These are phyloP conservation scores for Gnathonemus echidnorhynchus DNA, from an alignment of 2,113 vertebrate species.

Conservation along the genomic window DNA sequence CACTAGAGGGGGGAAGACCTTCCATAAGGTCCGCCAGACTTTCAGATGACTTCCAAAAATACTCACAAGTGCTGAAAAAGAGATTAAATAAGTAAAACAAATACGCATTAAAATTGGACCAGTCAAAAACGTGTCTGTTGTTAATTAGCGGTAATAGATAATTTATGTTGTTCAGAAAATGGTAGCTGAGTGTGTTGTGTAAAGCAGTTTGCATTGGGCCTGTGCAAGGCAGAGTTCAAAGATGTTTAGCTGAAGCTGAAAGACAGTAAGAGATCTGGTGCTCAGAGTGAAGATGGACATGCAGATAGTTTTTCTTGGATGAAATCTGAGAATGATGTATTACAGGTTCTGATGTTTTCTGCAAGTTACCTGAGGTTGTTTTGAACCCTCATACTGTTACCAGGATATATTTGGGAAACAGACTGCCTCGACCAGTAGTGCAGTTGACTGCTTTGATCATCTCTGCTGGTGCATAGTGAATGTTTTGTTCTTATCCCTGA, in stretches of 20 bases:
- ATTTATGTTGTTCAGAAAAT: background rate
- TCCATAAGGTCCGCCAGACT: background rate
- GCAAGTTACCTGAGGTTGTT: background rate
- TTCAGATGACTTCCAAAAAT: background rate
- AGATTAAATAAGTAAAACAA: background rate
- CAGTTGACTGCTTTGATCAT: slow-evolving; percentile 17
- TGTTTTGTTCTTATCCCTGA: slow-evolving; percentile 21
- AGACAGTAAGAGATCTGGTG: background rate
- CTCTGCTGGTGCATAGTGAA: background rate
- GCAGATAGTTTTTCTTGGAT: background rate
- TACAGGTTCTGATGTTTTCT: slow-evolving; percentile 16
- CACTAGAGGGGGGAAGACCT: background rate
- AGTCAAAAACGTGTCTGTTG: background rate
- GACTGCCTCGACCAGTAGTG: background rate
- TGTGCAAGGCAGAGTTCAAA: background rate
- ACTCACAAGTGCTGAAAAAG: background rate
- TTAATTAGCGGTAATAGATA: background rate
- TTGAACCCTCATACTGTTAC: slow-evolving; percentile 10
- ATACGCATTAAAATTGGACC: background rate
- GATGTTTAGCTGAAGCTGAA: background rate
- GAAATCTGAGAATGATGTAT: slow-evolving; percentile 21
- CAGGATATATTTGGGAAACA: slow-evolving; percentile 23
- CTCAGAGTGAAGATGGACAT: background rate
- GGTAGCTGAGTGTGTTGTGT: background rate
- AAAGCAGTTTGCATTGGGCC: background rate